Base-by-base conservation (phyloP, 37 sponge, comb jelly and placozoan genomes). In the Aplysina aerophoba region DNA sequence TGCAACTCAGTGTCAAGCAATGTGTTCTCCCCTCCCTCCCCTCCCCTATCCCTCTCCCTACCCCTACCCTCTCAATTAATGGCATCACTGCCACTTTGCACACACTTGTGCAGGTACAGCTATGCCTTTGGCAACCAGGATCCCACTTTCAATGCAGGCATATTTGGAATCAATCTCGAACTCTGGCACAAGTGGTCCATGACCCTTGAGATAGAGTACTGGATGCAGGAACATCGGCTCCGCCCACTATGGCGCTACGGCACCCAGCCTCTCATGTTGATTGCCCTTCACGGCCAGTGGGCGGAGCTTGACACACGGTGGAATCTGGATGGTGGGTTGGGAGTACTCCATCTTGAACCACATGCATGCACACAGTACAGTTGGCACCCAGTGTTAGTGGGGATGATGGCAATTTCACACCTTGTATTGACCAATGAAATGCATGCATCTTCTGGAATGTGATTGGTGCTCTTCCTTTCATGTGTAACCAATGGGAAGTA, bases 81-180 rank as follows among this genome's bases (percentile, higher is more conserved):
- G n/a, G n/a, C n/a, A n/a, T n/a, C n/a, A 11, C 50, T 15, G 8
- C 54, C 12, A 20, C 28, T 54, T 40, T 0, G 5, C 17, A 28
- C 15, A 31, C 13, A 0, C n/a, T 2, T 59, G 30, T 0, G 28
- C 57, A 93, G 93, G 41, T 93, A 93, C 56, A 79, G 85, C 5
- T 65, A 78, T 15, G 14, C 6, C 16, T 93, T 91, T 36, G 25
- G 37, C 16, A n/a, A n/a, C 22, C 44, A 22, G 33, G 89, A 90
- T 61, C 83, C 86, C 14, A 88, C 94, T 13, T 93, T 90, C 69
- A 93, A 90, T 90, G 91, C 94, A 55, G 94, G 94, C 20, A 83
- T 93, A 35, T 93, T 81, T 79, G 94, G 88, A 25, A 75, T 93
- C 36, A 90, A 93, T 73, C 60, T 93, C 38, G 92, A 75, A 56